Percentiles rank a stretch among this genome's conserved stretches.
Conservation (phyloP, 1,140 invertebrate species). For the Orius insidiosus region DNA sequence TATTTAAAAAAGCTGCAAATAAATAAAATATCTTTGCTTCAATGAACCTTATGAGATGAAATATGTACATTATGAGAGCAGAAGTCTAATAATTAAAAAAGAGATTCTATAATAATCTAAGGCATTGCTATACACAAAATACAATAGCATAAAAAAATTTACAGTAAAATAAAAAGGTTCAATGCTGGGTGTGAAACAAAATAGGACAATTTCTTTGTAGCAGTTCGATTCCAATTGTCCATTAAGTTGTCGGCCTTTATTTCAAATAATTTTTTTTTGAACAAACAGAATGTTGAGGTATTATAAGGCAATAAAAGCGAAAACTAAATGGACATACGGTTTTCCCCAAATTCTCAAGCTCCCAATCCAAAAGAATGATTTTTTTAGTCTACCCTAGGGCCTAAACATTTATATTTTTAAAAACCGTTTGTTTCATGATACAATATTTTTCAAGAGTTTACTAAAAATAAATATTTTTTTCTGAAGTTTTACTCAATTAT, state of each 20-base stretch:
- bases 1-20: slow-evolving; percentile 1
- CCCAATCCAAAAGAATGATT: too few relatives aligned
- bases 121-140: slow-evolving; percentile 1
- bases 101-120: slow-evolving; percentile 4
- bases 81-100: neutral
- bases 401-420: too few relatives aligned
- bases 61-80: neutral
- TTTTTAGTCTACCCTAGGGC: too few relatives aligned
- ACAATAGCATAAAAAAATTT: neutral
- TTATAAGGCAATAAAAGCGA: neutral
- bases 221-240: neutral
- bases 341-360: too few relatives aligned
- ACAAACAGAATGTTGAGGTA: neutral
- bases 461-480: neutral
- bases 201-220: neutral
- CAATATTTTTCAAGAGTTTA: neutral
- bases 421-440: too few relatives aligned
- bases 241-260: neutral
- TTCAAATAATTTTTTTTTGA: neutral
- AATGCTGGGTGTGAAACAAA: too few relatives aligned
- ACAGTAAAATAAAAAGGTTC: neutral
- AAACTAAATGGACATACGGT: too few relatives aligned
- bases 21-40: neutral
- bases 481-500: too few relatives aligned
- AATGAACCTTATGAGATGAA: neutral